A percentile compares a stretch with the other conserved stretches of the same genome.
These are phyloP conservation scores for Aurelia coerulea DNA, from an alignment of 30 jellyfish, hydroid and myxozoan genomes.

Conservation along the genomic window DNA sequence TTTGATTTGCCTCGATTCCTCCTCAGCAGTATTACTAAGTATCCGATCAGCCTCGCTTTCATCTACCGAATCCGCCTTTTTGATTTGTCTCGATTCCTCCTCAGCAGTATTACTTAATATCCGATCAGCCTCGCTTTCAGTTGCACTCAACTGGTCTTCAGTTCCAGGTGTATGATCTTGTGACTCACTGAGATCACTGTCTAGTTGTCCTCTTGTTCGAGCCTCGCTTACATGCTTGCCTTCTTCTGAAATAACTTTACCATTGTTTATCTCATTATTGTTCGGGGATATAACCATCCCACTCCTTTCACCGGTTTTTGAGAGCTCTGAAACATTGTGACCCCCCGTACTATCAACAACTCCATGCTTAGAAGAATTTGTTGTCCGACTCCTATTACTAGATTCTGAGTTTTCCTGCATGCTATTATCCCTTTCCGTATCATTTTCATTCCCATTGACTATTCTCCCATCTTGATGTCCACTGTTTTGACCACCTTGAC, in stretches of 20 bases:
- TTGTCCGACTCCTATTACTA: background rate
- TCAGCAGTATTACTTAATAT: background rate
- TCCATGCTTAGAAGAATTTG: too few species aligned
- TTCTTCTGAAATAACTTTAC: background rate
- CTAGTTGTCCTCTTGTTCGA: background rate
- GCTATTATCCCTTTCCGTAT: background rate
- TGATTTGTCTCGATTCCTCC: conserved; percentile 15
- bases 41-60: conserved; percentile 42
- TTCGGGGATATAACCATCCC: background rate
- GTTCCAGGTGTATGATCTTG: conserved; percentile 29
- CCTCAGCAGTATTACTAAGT: conserved; percentile 4
- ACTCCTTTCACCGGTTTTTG: background rate
- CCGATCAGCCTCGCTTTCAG: conserved; percentile 75
- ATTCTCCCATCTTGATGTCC: background rate
- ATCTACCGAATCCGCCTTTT: background rate
- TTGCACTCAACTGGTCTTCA: conserved; percentile 69
- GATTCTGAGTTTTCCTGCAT: background rate
- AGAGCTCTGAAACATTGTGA: background rate
- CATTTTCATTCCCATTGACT: background rate
- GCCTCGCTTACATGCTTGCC: background rate
- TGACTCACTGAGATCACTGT: conserved; percentile 3
- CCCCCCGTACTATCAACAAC: background rate
- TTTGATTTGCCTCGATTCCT: conserved; percentile 1
- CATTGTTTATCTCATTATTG: background rate
- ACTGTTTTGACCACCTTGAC: background rate